Base-by-base conservation (phyloP, 2,113 vertebrate genomes). In the Aleadryas rufinucha region DNA sequence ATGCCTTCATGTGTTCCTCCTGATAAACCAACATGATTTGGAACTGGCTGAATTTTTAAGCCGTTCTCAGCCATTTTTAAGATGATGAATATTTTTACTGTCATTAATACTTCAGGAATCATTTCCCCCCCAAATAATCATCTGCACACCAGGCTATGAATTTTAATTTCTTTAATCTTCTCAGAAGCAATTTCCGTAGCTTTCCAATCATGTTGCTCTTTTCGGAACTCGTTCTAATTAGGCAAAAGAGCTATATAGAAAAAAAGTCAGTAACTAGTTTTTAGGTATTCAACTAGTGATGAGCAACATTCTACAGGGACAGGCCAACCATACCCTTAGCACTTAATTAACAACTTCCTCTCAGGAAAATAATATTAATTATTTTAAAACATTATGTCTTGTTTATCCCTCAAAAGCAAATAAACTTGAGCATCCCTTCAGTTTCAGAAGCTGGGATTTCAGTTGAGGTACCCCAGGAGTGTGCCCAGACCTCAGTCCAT, bases 91-190 rank as follows among this genome's bases (percentile, higher is more conserved):
- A 70, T 70, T 92, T 91, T 91, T 79, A 17, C 19, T 91, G 49
- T 16, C 31, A 61, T 92, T 69, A 92, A 72, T 80, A 82, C 41
- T 75, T 70, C 27, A 89, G 54, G 45, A 93, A 65, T 60, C 5
- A 60, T 83, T 72, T 42, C 5, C 8, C 27, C 23, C 19, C 39
- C 44, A 78, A 6, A 39, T 68, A 84, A 89, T 87, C 60, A 92
- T 53, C 54, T 63, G 61, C 31, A 0, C 42, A 82, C 39, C 22
- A 90, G 66, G 49, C 54, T 80, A 85, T 56, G 68, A 82, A 91
- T 91, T 85, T 93, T 85, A 95, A 88, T 96, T 90, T 41, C 35
- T 77, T 47, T 94, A 59, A 91, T 82, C 70, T 93, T 45, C 78
- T 87, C 59, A 70, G 54, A 70, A 93, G 65, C 31, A 94, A 94